These are phyloP conservation scores for Phalloptychus januarius DNA, from an alignment of 2,797 vertebrate species.

Conservation along the genomic window DNA sequence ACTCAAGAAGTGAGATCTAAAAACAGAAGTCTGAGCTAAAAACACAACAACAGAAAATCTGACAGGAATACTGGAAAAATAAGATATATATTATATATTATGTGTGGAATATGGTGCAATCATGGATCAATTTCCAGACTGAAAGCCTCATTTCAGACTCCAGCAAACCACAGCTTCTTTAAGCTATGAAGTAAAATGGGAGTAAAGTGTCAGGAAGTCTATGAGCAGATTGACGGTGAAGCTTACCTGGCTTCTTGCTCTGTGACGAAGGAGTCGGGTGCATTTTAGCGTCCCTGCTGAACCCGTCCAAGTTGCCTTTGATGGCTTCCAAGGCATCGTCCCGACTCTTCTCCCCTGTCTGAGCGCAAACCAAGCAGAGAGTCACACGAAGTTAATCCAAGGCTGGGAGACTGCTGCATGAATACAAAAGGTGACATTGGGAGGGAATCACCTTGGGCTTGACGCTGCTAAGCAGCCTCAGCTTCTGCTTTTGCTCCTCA, in stretches of 20 bases:
- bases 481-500: slow-evolving; percentile 99
- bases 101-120: not conserved
- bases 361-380: slow-evolving; percentile 8
- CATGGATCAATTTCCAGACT: slow-evolving; percentile 1
- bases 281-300: slow-evolving; percentile 98
- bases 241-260: slow-evolving; percentile 92
- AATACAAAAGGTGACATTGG: not conserved
- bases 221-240: not conserved
- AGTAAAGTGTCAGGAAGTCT: slow-evolving; percentile 2
- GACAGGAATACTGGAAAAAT: not conserved
- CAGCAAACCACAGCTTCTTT: slow-evolving; percentile 22
- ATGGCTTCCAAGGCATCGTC: slow-evolving; percentile 98
- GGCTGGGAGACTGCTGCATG: not conserved
- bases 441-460: slow-evolving; percentile 90
- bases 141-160: slow-evolving; percentile 17
- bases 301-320: slow-evolving; percentile 98
- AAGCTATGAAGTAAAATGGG: slow-evolving; percentile 11
- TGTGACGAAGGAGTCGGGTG: slow-evolving; percentile 92
- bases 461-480: slow-evolving; percentile 94
- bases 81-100: not conserved
- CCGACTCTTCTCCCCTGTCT: slow-evolving; percentile 91
- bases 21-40: slow-evolving; percentile 3
- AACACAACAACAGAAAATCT: not conserved
- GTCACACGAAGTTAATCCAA: slow-evolving; percentile 1
- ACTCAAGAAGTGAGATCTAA: not conserved